These are phyloP conservation scores for Spisula solida DNA, from an alignment of 2,888 invertebrate species.

Conservation along the genomic window DNA sequence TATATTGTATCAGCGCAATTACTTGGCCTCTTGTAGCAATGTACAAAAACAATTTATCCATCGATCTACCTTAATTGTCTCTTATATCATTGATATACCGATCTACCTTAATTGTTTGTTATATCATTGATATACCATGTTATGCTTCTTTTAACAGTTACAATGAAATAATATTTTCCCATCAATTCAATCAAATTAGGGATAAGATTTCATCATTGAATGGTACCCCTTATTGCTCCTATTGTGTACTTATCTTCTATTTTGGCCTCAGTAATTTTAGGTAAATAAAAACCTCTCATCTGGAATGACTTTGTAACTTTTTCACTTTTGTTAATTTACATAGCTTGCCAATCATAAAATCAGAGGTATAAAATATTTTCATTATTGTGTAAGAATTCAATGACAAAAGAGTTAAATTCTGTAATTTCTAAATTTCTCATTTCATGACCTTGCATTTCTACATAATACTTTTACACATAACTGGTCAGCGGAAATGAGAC, in stretches of 20 bases:
- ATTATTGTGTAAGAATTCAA: background rate
- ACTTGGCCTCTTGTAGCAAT: background rate
- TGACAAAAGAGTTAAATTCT: background rate
- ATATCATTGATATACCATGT: background rate
- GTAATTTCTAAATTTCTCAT: background rate
- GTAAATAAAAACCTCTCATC: background rate
- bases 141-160: conserved; percentile 17
- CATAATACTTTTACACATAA: background rate
- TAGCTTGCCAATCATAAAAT: background rate
- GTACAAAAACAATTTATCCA: conserved; percentile 6
- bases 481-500: background rate
- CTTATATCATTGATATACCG: background rate
- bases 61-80: background rate
- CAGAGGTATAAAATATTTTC: background rate
- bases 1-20: background rate
- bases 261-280: background rate
- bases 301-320: conserved; percentile 6
- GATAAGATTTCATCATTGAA: conserved; percentile 1
- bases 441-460: background rate
- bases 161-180: conserved; percentile 17
- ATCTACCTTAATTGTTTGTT: background rate
- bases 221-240: background rate
- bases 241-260: background rate
- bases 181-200: background rate
- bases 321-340: background rate